A percentile compares a stretch with the other conserved stretches of the same genome.
These are phyloP conservation scores for Eupsilia transversa DNA, from an alignment of 2,888 invertebrate species.

Conservation along the genomic window DNA sequence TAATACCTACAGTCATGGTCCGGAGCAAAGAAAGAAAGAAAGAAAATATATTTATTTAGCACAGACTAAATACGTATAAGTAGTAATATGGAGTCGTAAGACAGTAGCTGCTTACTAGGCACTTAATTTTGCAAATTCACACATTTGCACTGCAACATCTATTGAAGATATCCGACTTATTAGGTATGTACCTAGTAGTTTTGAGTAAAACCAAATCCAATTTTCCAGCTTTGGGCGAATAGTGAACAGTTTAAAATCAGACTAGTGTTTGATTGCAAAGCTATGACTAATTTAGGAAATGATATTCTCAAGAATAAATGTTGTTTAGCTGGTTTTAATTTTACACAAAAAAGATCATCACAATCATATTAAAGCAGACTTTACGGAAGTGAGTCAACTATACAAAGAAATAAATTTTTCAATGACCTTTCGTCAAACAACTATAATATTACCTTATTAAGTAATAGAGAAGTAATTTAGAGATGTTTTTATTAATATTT, in stretches of 20 bases:
- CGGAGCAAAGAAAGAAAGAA: no score
- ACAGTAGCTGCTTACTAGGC: no score
- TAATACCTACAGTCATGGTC: background rate
- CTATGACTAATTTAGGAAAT: slow-evolving; percentile 5
- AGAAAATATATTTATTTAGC: no score
- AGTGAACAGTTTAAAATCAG: background rate
- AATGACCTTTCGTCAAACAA: slow-evolving; percentile 59
- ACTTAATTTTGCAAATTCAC: no score
- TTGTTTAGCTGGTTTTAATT: slow-evolving; percentile 24
- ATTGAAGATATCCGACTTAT: background rate
- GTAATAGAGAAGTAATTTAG: slow-evolving; percentile 55
- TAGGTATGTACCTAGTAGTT: no score
- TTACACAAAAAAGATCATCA: slow-evolving; percentile 46
- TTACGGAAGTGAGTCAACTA: slow-evolving; percentile 55
- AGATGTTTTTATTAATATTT: slow-evolving; percentile 32
- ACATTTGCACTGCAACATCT: background rate
- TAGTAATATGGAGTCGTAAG: no score
- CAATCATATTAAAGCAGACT: slow-evolving; percentile 39
- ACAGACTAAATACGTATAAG: no score
- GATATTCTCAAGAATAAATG: slow-evolving; percentile 11
- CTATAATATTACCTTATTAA: slow-evolving; percentile 54
- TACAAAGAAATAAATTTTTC: slow-evolving; percentile 54
- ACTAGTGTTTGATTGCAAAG: background rate
- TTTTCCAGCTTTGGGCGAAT: background rate
- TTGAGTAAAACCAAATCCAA: background rate